phyloP scores from a whole-genome alignment of 2,113 vertebrate genomes.

The Tympanuchus pallidicinctus region DNA sequence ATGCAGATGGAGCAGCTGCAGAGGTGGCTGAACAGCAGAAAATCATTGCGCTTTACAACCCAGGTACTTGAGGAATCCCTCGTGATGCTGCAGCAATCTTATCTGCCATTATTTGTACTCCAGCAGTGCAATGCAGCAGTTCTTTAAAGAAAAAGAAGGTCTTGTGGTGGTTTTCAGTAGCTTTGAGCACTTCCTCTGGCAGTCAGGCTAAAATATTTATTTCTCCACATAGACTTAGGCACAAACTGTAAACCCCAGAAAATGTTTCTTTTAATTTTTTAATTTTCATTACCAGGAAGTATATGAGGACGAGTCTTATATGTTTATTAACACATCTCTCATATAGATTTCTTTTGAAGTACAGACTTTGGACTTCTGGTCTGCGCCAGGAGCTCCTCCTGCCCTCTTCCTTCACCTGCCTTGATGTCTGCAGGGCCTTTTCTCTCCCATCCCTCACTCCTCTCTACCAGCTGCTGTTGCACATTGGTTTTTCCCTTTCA shows the following conservation, averaged over 20 bases:
- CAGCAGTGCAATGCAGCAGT: background rate
- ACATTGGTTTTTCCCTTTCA: background rate
- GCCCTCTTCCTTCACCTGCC: background rate
- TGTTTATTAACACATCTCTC: background rate
- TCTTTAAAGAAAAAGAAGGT: background rate
- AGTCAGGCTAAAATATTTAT: background rate
- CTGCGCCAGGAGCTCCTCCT: background rate
- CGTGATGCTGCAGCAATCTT: background rate
- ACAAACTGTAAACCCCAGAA: background rate
- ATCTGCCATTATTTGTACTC: background rate
- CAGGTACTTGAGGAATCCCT: slow-evolving; percentile 48
- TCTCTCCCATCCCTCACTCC: background rate
- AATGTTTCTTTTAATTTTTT: background rate
- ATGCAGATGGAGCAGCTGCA: slow-evolving; percentile 70
- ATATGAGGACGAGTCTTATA: background rate
- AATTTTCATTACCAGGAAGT: background rate
- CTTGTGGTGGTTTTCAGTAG: background rate
- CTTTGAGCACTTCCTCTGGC: background rate
- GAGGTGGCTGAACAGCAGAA: slow-evolving; percentile 74
- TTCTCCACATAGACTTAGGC: background rate
- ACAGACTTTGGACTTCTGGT: background rate
- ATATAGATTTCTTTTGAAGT: background rate
- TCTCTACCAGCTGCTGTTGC: background rate
- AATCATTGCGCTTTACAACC: slow-evolving; percentile 59
- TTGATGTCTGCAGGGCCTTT: background rate